These are phyloP conservation scores for Damaliscus lunatus DNA, from an alignment of 2,113 vertebrate genomes.

Conservation along the genomic window DNA sequence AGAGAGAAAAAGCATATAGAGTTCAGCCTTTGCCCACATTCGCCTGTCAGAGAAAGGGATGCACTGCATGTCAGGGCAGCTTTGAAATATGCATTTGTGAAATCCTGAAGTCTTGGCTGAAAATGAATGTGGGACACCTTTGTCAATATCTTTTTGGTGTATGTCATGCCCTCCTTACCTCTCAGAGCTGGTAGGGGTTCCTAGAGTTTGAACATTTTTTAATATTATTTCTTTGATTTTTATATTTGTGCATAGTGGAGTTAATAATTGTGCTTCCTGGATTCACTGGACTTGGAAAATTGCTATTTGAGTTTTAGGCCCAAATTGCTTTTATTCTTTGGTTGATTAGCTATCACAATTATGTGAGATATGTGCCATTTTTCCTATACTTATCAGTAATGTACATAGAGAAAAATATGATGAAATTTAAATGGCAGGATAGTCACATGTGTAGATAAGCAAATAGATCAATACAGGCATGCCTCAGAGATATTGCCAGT, in stretches of 20 bases:
- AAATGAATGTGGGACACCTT: constrained; percentile 33
- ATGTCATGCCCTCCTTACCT: neutral
- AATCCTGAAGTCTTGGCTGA: neutral
- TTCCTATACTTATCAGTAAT: neutral
- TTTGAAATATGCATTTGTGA: neutral
- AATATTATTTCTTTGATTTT: neutral
- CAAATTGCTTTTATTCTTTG: neutral
- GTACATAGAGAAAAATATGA: neutral
- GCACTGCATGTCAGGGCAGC: constrained; percentile 5
- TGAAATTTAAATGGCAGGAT: neutral
- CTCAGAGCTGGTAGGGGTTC: neutral
- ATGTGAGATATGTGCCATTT: neutral
- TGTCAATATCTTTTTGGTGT: neutral
- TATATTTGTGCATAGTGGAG: neutral
- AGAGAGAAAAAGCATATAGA: neutral
- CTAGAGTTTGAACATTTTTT: neutral
- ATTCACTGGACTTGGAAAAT: neutral
- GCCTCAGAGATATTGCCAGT: neutral
- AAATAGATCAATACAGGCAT: neutral
- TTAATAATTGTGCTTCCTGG: neutral
- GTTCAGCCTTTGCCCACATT: neutral
- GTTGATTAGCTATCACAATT: neutral
- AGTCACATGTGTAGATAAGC: neutral
- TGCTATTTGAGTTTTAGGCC: neutral
- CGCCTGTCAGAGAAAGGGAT: neutral